phyloP scores from a whole-genome alignment of 2,888 invertebrate species.

The Brachycybe producta region DNA sequence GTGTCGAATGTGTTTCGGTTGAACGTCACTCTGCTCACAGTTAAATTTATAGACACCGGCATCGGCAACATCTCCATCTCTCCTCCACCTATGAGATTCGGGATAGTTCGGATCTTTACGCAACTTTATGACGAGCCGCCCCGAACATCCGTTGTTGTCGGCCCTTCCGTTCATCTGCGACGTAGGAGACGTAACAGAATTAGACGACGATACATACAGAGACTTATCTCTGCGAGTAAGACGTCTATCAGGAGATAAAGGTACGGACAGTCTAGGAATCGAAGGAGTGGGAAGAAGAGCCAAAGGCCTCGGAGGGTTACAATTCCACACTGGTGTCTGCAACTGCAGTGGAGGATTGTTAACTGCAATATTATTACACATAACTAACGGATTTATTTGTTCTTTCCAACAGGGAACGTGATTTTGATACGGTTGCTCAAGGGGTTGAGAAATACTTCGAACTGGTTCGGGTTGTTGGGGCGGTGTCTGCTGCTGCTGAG shows the following conservation, averaged over 20 bases:
- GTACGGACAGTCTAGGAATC: background rate
- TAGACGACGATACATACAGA: too few relatives aligned
- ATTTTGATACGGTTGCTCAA: background rate
- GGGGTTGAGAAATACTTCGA: background rate
- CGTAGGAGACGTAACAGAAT: background rate
- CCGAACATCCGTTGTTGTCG: constrained; percentile 14
- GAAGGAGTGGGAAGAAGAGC: background rate
- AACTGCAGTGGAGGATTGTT: background rate
- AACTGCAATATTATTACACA: too few relatives aligned
- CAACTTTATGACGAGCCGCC: constrained; percentile 19
- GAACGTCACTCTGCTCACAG: constrained; percentile 12
- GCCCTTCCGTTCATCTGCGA: constrained; percentile 4
- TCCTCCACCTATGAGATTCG: constrained; percentile 14
- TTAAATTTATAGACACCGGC: constrained; percentile 10
- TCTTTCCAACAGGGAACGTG: constrained; percentile 1
- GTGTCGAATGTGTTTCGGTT: constrained; percentile 8
- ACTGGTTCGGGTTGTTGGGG: background rate
- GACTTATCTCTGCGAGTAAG: background rate
- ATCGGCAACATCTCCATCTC: constrained; percentile 14
- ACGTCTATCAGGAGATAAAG: background rate
- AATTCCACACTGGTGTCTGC: background rate
- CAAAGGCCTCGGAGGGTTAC: background rate
- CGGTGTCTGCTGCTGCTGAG: background rate
- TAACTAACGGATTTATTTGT: background rate
- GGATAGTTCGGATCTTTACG: constrained; percentile 20